These are phyloP conservation scores for Pseudorectes ferrugineus DNA, from an alignment of 2,113 vertebrate genomes.

Conservation along the genomic window DNA sequence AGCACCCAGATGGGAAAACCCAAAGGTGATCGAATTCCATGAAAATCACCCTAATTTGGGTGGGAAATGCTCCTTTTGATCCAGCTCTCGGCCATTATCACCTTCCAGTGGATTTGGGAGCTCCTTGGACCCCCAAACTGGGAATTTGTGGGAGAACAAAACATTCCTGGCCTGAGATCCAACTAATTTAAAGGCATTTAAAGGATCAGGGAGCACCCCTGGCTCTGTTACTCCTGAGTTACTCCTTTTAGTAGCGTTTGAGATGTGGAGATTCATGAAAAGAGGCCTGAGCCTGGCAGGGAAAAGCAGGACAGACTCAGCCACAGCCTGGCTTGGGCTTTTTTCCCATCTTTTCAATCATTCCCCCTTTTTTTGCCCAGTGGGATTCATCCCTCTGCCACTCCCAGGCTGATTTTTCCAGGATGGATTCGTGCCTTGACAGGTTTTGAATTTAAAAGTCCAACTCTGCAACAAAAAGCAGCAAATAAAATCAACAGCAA, in stretches of 20 bases:
- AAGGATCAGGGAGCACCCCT: not conserved
- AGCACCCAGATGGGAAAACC: not conserved
- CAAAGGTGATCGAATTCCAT: not conserved
- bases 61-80: not conserved
- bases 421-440: not conserved
- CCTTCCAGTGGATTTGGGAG: fast-evolving
- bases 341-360: not conserved
- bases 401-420: not conserved
- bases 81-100: not conserved
- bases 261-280: not conserved
- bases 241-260: not conserved
- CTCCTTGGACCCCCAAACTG: fast-evolving
- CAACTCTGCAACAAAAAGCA: not conserved
- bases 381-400: not conserved
- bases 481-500: not conserved
- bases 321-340: not conserved
- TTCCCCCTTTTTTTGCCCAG: not conserved
- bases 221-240: not conserved
- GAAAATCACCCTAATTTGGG: not conserved
- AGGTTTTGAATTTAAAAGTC: not conserved
- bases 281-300: not conserved
- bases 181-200: not conserved
- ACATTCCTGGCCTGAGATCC: not conserved
- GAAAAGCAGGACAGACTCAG: not conserved
- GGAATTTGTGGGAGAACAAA: not conserved